Base-by-base conservation (phyloP, 2,888 invertebrate species). In the Urechis unicinctus region DNA sequence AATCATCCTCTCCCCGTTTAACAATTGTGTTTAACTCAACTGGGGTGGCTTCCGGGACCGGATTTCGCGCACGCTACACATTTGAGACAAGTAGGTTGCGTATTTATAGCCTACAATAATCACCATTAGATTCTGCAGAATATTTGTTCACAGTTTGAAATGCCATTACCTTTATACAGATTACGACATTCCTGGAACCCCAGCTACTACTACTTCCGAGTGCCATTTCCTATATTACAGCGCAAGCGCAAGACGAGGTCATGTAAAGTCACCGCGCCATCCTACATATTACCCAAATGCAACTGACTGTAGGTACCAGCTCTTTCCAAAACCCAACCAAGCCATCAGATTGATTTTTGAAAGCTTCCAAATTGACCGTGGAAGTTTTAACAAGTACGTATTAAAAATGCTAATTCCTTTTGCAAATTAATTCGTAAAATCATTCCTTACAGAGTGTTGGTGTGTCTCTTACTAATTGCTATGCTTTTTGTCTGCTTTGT, bases 161-260 rank as follows among this genome's bases (percentile, higher is more conserved):
- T 43, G 24, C 24, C 41, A 55, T 82, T 81, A 65, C 80, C 82
- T 36, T 36, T 9, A 13, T 71, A 78, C 84, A 84, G 94, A 94
- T 80, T 94, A 92, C 78, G 88, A 88, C 66, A 91, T 95, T 72
- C 92, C 93, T 52, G 95, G 95, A 49, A 93, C 93, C 0, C 89
- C 93, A 26, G 89, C 93, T 26, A 91, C 92, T 4, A 89, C 90
- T 69, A 92, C 92, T 58, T 87, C 70, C 46, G 70, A 73, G 58
- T 96, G 95, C 78, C 87, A 87, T 59, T 96, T 95, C 78, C 88
- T 90, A 13, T 96, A 95, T 81, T 85, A 73, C 61, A 73, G 70
- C 49, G 62, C 65, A 3, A 52, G 56, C 5, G 43, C 28, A 9
- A 68, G 70, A 13, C 59, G 61, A n/a, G 80, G 80, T 1, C 66